Base-by-base conservation (phyloP, 2,113 vertebrate genomes). In the Etheostoma cragini region DNA sequence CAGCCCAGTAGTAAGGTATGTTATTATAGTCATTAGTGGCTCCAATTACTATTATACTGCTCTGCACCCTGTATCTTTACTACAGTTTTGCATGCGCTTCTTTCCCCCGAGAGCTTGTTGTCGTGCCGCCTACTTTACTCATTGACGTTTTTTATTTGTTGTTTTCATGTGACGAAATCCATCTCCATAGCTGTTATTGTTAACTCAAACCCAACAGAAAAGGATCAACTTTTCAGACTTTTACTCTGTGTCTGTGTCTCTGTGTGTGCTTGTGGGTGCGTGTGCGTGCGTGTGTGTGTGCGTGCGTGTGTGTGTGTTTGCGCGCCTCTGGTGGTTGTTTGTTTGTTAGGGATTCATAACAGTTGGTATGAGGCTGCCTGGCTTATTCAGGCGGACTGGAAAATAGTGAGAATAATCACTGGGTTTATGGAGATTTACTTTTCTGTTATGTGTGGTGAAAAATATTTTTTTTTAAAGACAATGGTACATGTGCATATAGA, bases 11-110 rank as follows among this genome's bases (percentile, higher is more conserved):
- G 86, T 94, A 92, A 94, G 92, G 87, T 94, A 89, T 93, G 90
- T 91, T 92, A 94, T 95, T 94, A 93, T 94, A 84, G 89, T 94
- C 92, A 93, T 94, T 92, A 92, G 91, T 85, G 79, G 60, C 82
- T 87, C 77, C 92, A 93, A 94, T 94, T 91, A 91, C 82, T 81
- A 88, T 89, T 85, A 90, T 77, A 87, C 77, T 76, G 80, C 85
- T 87, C 75, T 80, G 85, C 89, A 76, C 88, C 80, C 83, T 85
- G 89, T 82, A 81, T 84, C 77, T 88, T 78, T 83, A 86, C 58
- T 79, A 73, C 76, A 58, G 69, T 65, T 72, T 64, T 77, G 30
- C 54, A 72, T 66, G 11, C 46, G 14, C 62, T 58, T 50, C 61
- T 76, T 74, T 80, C 50, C 62, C 62, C 52, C 4, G 14, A 60